phyloP scores from a whole-genome alignment of 2,113 vertebrate species.

The Triplophysa rosa region DNA sequence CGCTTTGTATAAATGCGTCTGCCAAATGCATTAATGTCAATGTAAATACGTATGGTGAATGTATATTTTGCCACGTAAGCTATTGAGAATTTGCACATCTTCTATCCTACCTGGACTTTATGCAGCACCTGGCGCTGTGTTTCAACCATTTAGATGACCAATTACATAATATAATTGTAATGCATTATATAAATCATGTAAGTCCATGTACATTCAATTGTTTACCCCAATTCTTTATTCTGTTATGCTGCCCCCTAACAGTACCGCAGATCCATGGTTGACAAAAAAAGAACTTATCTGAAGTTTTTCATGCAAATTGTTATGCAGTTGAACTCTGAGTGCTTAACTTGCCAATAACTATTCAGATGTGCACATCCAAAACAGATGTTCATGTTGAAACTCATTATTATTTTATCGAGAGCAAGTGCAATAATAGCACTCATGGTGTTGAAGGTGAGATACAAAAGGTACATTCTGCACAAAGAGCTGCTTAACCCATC shows the following conservation, averaged over 20 bases:
- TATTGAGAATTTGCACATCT: too few relatives aligned
- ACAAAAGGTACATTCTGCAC: conserved; percentile 13
- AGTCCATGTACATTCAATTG: too few relatives aligned
- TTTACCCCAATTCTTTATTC: too few relatives aligned
- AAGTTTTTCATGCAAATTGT: not conserved
- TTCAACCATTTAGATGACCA: not conserved
- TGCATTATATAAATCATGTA: too few relatives aligned
- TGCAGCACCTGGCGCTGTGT: too few relatives aligned
- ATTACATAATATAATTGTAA: too few relatives aligned
- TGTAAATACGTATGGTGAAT: not conserved
- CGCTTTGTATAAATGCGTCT: too few relatives aligned
- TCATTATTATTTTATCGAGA: conserved; percentile 21
- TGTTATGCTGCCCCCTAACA: too few relatives aligned
- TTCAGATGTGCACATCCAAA: not conserved
- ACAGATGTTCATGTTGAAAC: conserved; percentile 14
- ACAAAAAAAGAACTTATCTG: not conserved
- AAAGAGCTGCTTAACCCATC: conserved; percentile 2
- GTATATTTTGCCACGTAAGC: not conserved
- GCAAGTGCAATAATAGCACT: not conserved
- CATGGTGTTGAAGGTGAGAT: conserved; percentile 19
- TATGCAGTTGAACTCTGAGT: not conserved
- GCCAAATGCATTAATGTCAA: too few relatives aligned
- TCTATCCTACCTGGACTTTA: too few relatives aligned
- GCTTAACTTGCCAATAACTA: not conserved
- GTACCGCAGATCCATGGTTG: too few relatives aligned